Percentiles rank a stretch among this genome's conserved stretches.
Conservation (phyloP, 2,888 invertebrate genomes). For the Rhaphigaster nebulosa region DNA sequence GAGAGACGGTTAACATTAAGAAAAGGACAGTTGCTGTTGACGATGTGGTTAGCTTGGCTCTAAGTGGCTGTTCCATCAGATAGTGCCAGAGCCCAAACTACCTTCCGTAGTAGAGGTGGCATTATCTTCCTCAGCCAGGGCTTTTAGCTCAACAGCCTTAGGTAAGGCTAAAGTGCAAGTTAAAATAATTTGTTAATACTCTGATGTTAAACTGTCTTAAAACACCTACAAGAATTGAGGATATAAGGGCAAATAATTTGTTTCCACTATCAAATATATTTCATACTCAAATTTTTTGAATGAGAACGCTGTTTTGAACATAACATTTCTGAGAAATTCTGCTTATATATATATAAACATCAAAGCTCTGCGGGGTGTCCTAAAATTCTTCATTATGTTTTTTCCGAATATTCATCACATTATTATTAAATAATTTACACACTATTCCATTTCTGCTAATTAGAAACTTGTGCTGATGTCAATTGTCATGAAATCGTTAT, state of each 20-base stretch:
- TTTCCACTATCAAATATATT: too few relatives aligned
- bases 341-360: too few relatives aligned
- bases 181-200: background rate
- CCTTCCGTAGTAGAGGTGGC: background rate
- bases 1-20: background rate
- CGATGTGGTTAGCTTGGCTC: background rate
- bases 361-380: too few relatives aligned
- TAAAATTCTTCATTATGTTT: too few relatives aligned
- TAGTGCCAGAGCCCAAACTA: background rate
- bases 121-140: background rate
- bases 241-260: background rate
- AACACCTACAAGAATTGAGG: background rate
- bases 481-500: too few relatives aligned
- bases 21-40: background rate
- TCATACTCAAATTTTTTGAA: background rate
- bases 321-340: too few relatives aligned
- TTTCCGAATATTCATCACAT: too few relatives aligned
- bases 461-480: too few relatives aligned
- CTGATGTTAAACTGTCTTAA: background rate
- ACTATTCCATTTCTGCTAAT: too few relatives aligned
- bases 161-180: background rate
- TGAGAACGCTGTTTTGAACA: background rate
- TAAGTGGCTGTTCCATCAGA: background rate
- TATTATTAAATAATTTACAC: too few relatives aligned
- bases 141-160: background rate